Percentiles rank a stretch among this genome's conserved stretches.
Evolutionary conservation across 2,888 invertebrate genomes (phyloP).

Genomic region (Phyto melanocephala): DNA sequence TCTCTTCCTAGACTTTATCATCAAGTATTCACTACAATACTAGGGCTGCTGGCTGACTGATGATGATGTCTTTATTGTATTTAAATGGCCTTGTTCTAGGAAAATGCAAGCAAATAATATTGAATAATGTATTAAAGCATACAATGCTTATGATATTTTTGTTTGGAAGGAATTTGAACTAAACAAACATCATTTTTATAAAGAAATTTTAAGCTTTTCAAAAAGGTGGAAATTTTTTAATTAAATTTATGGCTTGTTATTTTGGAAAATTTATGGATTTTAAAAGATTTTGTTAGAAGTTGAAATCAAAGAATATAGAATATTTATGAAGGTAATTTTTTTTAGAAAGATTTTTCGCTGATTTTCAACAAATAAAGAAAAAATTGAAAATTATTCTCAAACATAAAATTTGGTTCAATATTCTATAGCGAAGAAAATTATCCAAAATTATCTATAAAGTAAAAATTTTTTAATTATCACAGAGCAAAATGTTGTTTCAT

Average conservation of each 20-base stretch:
- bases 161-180: not conserved
- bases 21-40: not conserved
- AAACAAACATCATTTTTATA: not conserved
- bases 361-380: no score
- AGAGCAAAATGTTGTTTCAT: no score
- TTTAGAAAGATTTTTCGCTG: no score
- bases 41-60: not conserved
- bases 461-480: no score
- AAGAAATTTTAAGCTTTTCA: not conserved
- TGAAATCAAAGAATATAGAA: no score
- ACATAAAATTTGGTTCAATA: no score
- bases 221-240: not conserved
- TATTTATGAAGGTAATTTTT: no score
- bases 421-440: no score
- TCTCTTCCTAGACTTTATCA: not conserved
- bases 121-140: constrained; percentile 27
- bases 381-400: no score
- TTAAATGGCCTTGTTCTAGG: not conserved
- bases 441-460: no score
- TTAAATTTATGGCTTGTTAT: not conserved
- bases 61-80: constrained; percentile 53
- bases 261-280: not conserved
- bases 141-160: not conserved
- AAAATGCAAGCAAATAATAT: constrained; percentile 29
- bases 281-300: no score